phyloP scores from a whole-genome alignment of 2,888 invertebrate species.

The Dasysyrphus albostriatus region DNA sequence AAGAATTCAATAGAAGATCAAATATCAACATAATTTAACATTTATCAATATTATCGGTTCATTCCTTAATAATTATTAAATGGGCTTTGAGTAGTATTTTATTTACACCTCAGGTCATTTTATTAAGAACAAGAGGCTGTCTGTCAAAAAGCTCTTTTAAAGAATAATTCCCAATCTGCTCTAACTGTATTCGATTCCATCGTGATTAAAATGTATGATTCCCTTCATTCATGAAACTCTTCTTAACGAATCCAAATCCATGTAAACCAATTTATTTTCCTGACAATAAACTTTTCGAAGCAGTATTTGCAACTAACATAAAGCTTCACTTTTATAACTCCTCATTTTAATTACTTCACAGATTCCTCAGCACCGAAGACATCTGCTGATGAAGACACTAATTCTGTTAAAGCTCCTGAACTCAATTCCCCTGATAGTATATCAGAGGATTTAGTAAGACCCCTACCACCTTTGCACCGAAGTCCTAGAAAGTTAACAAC shows the following conservation, averaged over 20 bases:
- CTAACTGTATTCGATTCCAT: too few species aligned
- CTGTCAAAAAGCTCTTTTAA: too few species aligned
- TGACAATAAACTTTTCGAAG: too few species aligned
- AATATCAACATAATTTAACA: too few species aligned
- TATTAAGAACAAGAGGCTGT: too few species aligned
- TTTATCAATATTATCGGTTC: too few species aligned
- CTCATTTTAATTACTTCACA: slow-evolving; percentile 68
- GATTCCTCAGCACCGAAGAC: slow-evolving; percentile 85
- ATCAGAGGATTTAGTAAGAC: slow-evolving; percentile 84
- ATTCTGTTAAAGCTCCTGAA: slow-evolving; percentile 85
- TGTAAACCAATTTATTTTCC: not conserved
- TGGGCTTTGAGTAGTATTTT: not conserved
- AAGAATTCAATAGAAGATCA: not conserved
- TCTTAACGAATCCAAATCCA: not conserved
- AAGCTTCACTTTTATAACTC: not conserved
- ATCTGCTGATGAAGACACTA: slow-evolving; percentile 85
- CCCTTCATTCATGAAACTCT: too few species aligned
- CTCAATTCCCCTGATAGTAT: slow-evolving; percentile 90
- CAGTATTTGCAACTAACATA: not conserved
- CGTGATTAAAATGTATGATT: too few species aligned
- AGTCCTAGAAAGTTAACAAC: slow-evolving; percentile 82
- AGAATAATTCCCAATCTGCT: too few species aligned
- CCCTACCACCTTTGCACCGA: slow-evolving; percentile 83
- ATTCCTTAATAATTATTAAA: too few species aligned
- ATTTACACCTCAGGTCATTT: not conserved